Conservation (phyloP, 2,797 vertebrate genomes). For the Anguilla megastoma region DNA sequence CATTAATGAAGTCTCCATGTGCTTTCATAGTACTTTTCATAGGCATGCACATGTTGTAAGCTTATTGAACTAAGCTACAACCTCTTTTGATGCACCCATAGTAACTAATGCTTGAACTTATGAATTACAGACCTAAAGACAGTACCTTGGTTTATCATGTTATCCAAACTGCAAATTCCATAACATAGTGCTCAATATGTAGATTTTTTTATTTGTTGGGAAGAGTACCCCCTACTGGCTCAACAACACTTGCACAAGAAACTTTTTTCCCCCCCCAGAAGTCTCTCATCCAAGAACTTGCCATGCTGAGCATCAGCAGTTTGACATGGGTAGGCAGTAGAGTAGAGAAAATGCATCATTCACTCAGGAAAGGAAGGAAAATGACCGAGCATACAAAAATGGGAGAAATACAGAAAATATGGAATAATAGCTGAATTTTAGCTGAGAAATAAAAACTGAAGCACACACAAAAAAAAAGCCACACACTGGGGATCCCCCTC, state of each 20-base stretch:
- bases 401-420: neutral
- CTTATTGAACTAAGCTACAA: too few relatives aligned
- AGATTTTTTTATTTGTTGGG: neutral
- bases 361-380: neutral
- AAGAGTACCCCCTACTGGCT: neutral
- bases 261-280: neutral
- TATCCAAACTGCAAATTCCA: neutral
- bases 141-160: too few relatives aligned
- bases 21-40: too few relatives aligned
- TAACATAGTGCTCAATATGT: too few relatives aligned
- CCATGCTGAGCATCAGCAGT: neutral
- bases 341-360: neutral
- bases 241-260: neutral
- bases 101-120: too few relatives aligned
- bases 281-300: neutral
- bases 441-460: neutral
- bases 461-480: neutral
- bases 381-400: neutral
- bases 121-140: too few relatives aligned
- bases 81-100: too few relatives aligned
- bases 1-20: too few relatives aligned
- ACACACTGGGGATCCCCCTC: neutral
- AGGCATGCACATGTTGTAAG: too few relatives aligned
- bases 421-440: neutral
- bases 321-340: neutral